Base-by-base conservation (phyloP, 2,113 vertebrate species). In the Clarias gariepinus region DNA sequence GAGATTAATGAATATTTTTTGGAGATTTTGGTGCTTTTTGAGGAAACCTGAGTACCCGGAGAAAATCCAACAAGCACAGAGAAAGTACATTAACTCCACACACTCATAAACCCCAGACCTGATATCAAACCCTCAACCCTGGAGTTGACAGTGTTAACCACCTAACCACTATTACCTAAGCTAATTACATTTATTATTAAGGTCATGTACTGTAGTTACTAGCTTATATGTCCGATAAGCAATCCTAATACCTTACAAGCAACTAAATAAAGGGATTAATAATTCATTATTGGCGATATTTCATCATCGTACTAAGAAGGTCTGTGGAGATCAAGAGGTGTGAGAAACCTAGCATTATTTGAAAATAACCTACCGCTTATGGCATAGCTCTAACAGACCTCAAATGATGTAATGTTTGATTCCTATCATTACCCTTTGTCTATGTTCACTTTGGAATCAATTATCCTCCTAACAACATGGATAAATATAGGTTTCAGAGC, bases 401-500 rank as follows among this genome's bases (percentile, higher is more conserved):
- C 30, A 36, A 36, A 60, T 80, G 30, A 33, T 36, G 57, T 80
- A 58, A 33, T 30, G 78, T 61, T 60, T 36, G 19, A 60, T 36
- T 79, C 2, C 57, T 19, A 60, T 80, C 78, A 60, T 58, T 79
- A 33, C n/a, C 28, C 28, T 21, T 19, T 33, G 16, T 58, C 77
- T 58, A 5, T 61, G 18, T 80, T 80, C 30, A 80, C 55, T 23
- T 80, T 80, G 57, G n/a, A 79, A 11, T 60, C 19, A 41, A 41
- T 81, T 60, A 41, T 23, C 78, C 57, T 60, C 25, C 41, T 36
- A 23, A 61, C 19, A 61, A 81, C 36, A 61, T 81, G 57, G 78
- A 81, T 81, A 36, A 81, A 33, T 80, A 6, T 23, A 12, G 78
- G 78, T 61, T 81, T 81, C 57, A 41, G 78, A 7, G 57, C 55